Evolutionary conservation across 2,797 vertebrate genomes (phyloP).

Genomic region (Poeciliopsis paucimaculata): DNA sequence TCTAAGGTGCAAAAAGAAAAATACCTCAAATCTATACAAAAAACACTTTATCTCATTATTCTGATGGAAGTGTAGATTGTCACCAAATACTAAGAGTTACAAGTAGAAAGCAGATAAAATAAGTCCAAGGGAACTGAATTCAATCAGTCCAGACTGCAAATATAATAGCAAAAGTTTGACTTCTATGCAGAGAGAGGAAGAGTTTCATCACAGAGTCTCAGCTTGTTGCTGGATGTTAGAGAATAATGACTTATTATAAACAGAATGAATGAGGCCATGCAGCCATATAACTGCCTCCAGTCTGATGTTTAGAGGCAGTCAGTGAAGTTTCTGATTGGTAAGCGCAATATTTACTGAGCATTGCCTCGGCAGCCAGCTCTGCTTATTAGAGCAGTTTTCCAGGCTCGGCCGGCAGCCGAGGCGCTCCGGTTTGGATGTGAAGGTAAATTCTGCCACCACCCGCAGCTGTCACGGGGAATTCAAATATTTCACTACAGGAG

Average conservation of each 20-base stretch:
- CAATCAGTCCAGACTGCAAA: constrained; percentile 9
- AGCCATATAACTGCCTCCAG: not conserved
- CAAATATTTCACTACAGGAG: constrained; percentile 49
- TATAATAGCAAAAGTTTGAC: constrained; percentile 7
- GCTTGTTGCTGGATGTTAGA: constrained; percentile 27
- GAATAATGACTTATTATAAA: constrained; percentile 56
- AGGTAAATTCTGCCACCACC: constrained; percentile 53
- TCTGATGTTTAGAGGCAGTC: constrained; percentile 44
- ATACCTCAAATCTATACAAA: not conserved
- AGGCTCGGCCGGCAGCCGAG: constrained; percentile 30
- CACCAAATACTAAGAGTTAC: not conserved
- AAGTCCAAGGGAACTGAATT: not conserved
- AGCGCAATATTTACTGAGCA: constrained; percentile 54
- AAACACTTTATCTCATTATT: not conserved
- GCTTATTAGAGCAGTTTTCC: constrained; percentile 64
- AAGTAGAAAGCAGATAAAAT: constrained; percentile 11
- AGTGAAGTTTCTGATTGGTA: constrained; percentile 52
- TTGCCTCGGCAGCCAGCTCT: constrained; percentile 45
- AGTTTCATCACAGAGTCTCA: constrained; percentile 8
- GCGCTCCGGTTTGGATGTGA: constrained; percentile 49
- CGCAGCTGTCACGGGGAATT: constrained; percentile 57
- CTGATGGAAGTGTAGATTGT: not conserved
- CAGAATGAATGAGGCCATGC: constrained; percentile 32
- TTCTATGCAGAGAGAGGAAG: constrained; percentile 23
- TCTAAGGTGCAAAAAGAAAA: not conserved